These are phyloP conservation scores for Thomomys bottae DNA, from an alignment of 2,113 vertebrate genomes.

Conservation along the genomic window DNA sequence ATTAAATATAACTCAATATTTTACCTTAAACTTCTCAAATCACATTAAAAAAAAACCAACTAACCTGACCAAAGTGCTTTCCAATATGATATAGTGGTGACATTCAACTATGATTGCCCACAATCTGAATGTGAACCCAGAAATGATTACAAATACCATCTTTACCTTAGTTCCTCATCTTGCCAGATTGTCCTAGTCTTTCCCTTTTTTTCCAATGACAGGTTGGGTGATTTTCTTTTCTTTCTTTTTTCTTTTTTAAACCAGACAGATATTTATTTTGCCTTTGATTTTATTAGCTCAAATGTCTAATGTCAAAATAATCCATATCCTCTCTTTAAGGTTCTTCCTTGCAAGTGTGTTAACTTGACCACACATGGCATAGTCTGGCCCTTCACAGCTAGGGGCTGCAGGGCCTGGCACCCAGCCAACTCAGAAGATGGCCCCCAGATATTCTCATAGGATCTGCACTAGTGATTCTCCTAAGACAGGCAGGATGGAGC, in stretches of 20 bases:
- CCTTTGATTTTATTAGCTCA: too few relatives aligned
- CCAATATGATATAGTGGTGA: neutral
- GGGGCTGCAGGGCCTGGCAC: too few relatives aligned
- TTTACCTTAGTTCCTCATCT: conserved; percentile 3
- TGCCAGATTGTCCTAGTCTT: neutral
- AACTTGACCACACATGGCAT: too few relatives aligned
- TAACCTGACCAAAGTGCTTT: neutral
- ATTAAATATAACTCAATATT: neutral
- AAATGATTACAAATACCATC: neutral
- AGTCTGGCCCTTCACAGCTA: too few relatives aligned
- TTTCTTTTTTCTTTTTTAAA: neutral
- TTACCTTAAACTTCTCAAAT: conserved; percentile 10
- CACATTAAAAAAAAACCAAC: neutral
- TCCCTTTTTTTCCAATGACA: neutral
- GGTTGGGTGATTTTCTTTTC: neutral
- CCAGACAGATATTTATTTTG: too few relatives aligned
- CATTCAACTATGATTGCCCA: neutral
- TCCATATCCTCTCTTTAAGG: too few relatives aligned
- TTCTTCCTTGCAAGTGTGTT: too few relatives aligned
- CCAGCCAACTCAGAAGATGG: too few relatives aligned
- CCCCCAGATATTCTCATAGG: too few relatives aligned
- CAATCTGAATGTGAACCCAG: neutral
- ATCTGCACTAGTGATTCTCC: too few relatives aligned
- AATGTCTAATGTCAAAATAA: too few relatives aligned
- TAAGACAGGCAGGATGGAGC: too few relatives aligned